These are phyloP conservation scores for Unio delphinus DNA, from an alignment of 2,888 invertebrate species.

Conservation along the genomic window DNA sequence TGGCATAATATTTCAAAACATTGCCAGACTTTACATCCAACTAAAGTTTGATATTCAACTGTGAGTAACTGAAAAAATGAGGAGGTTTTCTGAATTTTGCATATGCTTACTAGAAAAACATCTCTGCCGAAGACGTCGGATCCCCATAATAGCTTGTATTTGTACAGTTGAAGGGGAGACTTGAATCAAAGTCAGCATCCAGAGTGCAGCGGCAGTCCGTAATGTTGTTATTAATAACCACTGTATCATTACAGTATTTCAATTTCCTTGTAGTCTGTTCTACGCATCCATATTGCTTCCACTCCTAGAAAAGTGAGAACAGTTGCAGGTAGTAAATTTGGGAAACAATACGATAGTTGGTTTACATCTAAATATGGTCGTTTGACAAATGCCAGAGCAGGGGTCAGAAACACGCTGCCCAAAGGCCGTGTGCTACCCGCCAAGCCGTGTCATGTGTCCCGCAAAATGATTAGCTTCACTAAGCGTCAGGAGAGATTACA, in stretches of 20 bases:
- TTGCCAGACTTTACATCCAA: background rate
- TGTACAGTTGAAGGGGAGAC: slow-evolving; percentile 38
- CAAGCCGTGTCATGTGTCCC: too few species aligned
- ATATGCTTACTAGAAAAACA: slow-evolving; percentile 55
- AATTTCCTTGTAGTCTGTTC: slow-evolving; percentile 38
- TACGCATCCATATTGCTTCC: slow-evolving; percentile 43
- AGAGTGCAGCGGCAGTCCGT: slow-evolving; percentile 22
- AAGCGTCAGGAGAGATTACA: too few species aligned
- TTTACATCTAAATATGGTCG: too few species aligned
- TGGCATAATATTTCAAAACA: background rate
- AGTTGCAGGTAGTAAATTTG: too few species aligned
- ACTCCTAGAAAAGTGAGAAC: slow-evolving; percentile 37
- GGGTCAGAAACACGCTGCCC: too few species aligned
- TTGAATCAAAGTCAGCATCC: slow-evolving; percentile 21
- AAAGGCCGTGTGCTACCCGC: too few species aligned
- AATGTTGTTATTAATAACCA: slow-evolving; percentile 17
- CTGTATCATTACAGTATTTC: slow-evolving; percentile 41
- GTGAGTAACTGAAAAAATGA: background rate
- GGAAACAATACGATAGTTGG: too few species aligned
- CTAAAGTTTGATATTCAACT: background rate
- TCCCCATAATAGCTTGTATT: slow-evolving; percentile 26
- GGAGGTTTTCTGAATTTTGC: background rate
- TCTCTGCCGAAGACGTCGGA: slow-evolving; percentile 39
- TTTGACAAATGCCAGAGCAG: too few species aligned
- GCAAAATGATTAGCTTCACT: too few species aligned